Evolutionary conservation across 2,797 vertebrate species (phyloP), one percentile per base, ranked within the genome.

Genomic region (Gallinago solitaria): DNA sequence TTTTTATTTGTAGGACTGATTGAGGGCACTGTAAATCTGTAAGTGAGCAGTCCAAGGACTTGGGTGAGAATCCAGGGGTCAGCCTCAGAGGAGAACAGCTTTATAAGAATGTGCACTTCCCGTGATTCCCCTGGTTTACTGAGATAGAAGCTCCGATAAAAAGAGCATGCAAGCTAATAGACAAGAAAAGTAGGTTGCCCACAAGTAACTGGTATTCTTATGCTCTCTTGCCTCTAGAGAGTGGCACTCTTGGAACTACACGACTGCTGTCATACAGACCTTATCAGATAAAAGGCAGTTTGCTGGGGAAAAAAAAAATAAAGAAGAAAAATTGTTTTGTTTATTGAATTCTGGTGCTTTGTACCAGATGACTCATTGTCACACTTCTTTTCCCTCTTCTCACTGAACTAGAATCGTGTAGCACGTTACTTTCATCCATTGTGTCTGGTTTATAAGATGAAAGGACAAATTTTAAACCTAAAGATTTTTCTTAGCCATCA

Each of bases 331-430:
- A 64, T 24, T 4, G 32, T 30, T 86, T 83, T 94, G 93, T 96
- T 96, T 96, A 91, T 87, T 95, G 91, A 91, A 90, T 95, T 91
- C 63, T 93, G 15, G 15, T 77, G 70, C 80, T 95, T 95, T 77
- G 56, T 84, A 93, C 39, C 27, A 28, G 74, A 77, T 96, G 93
- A 97, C 83, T 96, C 94, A 96, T 73, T 87, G 86, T 96, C 95
- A 93, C 88, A 59, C 33, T 69, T 78, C 54, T 83, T 90, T 86
- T 68, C 60, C 86, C 45, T 84, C 67, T 93, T 90, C 83, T 93
- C 78, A 41, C 81, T 77, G 86, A 95, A 73, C 80, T 90, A 41
- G 56, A 94, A 90, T 74, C 9, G 0, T 95, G 83, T 86, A 87
- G 86, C 91, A 77, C 1, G 9, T 90, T 93, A 45, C 94, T 91